Conservation (phyloP, 2,888 invertebrate species). For the Hypomecis atomaria region DNA sequence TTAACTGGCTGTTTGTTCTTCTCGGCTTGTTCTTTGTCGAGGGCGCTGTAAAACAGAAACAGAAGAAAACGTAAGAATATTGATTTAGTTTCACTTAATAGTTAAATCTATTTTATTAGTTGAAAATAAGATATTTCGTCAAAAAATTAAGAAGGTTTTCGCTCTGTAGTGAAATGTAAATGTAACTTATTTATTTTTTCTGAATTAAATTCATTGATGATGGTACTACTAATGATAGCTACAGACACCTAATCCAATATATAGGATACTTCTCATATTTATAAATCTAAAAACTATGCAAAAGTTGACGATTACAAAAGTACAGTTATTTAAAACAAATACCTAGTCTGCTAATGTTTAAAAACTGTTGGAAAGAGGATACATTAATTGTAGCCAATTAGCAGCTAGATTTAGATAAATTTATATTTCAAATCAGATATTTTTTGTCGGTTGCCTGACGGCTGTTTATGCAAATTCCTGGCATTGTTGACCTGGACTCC, state of each 20-base stretch:
- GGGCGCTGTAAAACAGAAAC: constrained; percentile 38
- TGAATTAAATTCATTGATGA: too few species aligned
- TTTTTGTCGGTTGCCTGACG: constrained; percentile 43
- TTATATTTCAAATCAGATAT: constrained; percentile 26
- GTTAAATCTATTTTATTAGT: too few species aligned
- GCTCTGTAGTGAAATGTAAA: too few species aligned
- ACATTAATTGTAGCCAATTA: constrained; percentile 16
- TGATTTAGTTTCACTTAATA: not conserved
- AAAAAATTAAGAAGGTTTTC: too few species aligned
- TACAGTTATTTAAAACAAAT: not conserved
- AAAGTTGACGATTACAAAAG: too few species aligned
- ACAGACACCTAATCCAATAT: too few species aligned
- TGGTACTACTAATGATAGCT: too few species aligned
- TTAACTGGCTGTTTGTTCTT: constrained; percentile 31
- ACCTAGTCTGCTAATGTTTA: not conserved
- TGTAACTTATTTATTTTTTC: too few species aligned
- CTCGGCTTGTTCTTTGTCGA: constrained; percentile 36
- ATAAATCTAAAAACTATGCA: too few species aligned
- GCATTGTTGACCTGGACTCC: constrained; percentile 44
- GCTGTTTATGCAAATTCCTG: constrained; percentile 38
- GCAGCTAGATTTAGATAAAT: constrained; percentile 13
- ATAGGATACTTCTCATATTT: too few species aligned
- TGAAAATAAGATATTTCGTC: too few species aligned
- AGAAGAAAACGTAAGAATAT: not conserved
- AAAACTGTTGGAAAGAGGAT: not conserved